Conservation (phyloP, 2,113 vertebrate species). For the Tringa solitaria region DNA sequence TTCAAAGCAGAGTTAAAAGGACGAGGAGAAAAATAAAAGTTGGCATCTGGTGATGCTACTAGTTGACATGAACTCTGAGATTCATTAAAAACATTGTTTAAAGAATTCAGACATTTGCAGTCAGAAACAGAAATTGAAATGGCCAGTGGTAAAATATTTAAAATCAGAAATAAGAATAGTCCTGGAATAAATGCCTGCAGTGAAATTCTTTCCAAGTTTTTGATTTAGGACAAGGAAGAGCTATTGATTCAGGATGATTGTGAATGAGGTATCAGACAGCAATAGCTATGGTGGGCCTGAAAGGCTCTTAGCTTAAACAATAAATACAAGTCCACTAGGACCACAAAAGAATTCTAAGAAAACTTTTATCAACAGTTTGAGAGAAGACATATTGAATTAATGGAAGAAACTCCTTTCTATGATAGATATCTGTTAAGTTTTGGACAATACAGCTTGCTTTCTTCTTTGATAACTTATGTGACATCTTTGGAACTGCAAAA, state of each 20-base stretch:
- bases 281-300: background rate
- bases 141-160: background rate
- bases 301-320: background rate
- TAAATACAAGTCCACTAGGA: background rate
- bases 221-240: background rate
- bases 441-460: background rate
- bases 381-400: background rate
- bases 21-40: background rate
- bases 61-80: background rate
- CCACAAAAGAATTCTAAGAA: background rate
- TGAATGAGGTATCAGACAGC: background rate
- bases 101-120: background rate
- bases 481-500: background rate
- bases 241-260: background rate
- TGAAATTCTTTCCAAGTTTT: background rate
- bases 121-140: background rate
- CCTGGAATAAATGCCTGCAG: background rate
- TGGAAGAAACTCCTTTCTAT: background rate
- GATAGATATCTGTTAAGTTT: background rate
- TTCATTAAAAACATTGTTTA: background rate
- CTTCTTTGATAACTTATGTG: background rate
- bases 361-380: background rate
- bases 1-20: constrained; percentile 19
- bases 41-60: background rate
- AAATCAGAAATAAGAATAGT: background rate